These are phyloP conservation scores for Scaptomyza pallida DNA, from an alignment of 1,140 invertebrate species.

Conservation along the genomic window DNA sequence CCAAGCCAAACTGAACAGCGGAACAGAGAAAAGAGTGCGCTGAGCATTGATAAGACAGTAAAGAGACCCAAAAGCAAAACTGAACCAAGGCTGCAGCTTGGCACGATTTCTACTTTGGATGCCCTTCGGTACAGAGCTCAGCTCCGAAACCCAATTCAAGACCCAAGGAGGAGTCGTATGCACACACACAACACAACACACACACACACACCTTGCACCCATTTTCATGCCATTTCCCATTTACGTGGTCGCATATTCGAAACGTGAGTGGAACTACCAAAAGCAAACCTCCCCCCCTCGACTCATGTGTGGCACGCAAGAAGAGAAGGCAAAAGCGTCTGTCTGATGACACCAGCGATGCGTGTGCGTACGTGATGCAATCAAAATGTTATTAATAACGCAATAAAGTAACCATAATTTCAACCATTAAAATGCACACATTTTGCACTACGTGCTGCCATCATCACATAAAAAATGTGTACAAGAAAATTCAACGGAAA, in stretches of 20 bases:
- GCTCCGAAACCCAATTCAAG: conserved; percentile 25
- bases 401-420: conserved; percentile 82
- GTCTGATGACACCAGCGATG: conserved; percentile 40
- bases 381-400: conserved; percentile 82
- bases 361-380: conserved; percentile 79
- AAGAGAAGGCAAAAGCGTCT: neutral
- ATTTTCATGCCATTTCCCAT: conserved; percentile 77
- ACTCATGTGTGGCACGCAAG: conserved; percentile 8
- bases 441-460: conserved; percentile 71
- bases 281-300: neutral
- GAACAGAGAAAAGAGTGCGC: conserved; percentile 44
- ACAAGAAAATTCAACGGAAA: neutral
- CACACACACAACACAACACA: conserved; percentile 3
- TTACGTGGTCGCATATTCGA: conserved; percentile 53
- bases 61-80: conserved; percentile 34
- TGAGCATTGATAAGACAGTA: conserved; percentile 62
- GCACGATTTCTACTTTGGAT: conserved; percentile 73
- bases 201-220: conserved; percentile 52
- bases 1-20: too few relatives aligned
- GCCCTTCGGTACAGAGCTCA: conserved; percentile 54
- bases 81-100: conserved; percentile 62
- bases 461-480: conserved; percentile 13
- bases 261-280: conserved; percentile 57
- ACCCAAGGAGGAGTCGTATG: conserved; percentile 54
- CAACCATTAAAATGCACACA: conserved; percentile 79